These are phyloP conservation scores for Enteromius treurensis DNA, from an alignment of 2,797 vertebrate genomes.

Conservation along the genomic window DNA sequence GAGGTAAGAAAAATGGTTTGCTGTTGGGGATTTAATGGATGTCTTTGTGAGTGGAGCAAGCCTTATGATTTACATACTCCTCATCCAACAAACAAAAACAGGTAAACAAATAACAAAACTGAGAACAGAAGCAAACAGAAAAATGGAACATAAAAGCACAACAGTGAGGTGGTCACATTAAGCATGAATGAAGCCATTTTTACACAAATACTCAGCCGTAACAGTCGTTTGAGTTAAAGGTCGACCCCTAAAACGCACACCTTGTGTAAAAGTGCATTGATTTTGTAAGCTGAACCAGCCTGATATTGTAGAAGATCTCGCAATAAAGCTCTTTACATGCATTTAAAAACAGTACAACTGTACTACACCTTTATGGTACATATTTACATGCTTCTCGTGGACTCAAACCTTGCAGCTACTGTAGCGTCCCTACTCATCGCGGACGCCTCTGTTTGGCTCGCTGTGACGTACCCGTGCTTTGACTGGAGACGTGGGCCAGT, in stretches of 20 bases:
- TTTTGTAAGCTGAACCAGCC: background rate
- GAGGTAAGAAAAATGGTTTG: slow-evolving; percentile 8
- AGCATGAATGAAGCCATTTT: slow-evolving; percentile 32
- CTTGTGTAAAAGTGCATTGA: background rate
- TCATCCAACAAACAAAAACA: slow-evolving; percentile 4
- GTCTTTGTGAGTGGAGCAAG: slow-evolving; percentile 37
- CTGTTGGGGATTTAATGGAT: slow-evolving; percentile 54
- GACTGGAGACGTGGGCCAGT: slow-evolving; percentile 92
- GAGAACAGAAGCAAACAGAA: slow-evolving; percentile 55
- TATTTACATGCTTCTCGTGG: slow-evolving; percentile 18
- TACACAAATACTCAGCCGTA: background rate
- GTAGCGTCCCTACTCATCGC: slow-evolving; percentile 67
- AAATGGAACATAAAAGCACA: slow-evolving; percentile 38
- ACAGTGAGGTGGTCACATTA: slow-evolving; percentile 51
- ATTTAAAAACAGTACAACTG: background rate
- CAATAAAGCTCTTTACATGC: slow-evolving; percentile 11
- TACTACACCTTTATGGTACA: slow-evolving; percentile 10
- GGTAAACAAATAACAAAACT: slow-evolving; percentile 9
- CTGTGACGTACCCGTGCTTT: slow-evolving; percentile 86
- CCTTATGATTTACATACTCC: slow-evolving; percentile 23
- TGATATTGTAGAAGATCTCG: background rate
- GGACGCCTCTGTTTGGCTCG: slow-evolving; percentile 75
- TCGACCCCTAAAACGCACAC: background rate
- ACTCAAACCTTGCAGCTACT: background rate
- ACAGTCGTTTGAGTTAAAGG: background rate